These are phyloP conservation scores for Limnephilus rhombicus DNA, from an alignment of 2,888 invertebrate genomes.

Conservation along the genomic window DNA sequence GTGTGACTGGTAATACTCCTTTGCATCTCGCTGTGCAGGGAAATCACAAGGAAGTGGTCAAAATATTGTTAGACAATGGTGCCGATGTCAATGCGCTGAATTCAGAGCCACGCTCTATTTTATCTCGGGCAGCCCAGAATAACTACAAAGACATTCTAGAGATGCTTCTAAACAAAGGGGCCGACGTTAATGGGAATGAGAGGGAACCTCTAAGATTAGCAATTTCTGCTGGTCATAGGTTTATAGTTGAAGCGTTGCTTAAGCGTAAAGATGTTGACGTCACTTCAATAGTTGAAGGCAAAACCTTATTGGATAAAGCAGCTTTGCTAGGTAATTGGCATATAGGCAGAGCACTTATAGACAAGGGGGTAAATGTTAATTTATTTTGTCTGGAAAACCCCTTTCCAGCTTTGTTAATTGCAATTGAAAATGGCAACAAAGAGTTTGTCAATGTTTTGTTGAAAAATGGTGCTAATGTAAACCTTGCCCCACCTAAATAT, in stretches of 20 bases:
- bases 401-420: not conserved
- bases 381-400: not conserved
- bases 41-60: not conserved
- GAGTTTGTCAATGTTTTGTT: constrained; percentile 19
- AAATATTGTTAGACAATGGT: not conserved
- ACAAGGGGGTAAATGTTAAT: not conserved
- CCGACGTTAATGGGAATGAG: not conserved
- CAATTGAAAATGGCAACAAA: constrained; percentile 5
- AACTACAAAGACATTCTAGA: constrained; percentile 18
- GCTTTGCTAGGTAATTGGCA: not conserved
- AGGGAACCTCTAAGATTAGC: not conserved
- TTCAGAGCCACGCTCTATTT: not conserved
- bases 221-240: not conserved
- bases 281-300: not conserved
- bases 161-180: not conserved
- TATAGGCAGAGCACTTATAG: not conserved
- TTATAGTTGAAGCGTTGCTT: not conserved
- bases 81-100: not conserved
- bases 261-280: not conserved
- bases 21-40: not conserved
- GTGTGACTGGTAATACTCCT: not conserved
- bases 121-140: constrained; percentile 6
- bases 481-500: not conserved
- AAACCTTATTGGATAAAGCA: not conserved
- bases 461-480: not conserved